These are phyloP conservation scores for Leptonema lineaticorne DNA, from an alignment of 1,140 invertebrate species.

Conservation along the genomic window DNA sequence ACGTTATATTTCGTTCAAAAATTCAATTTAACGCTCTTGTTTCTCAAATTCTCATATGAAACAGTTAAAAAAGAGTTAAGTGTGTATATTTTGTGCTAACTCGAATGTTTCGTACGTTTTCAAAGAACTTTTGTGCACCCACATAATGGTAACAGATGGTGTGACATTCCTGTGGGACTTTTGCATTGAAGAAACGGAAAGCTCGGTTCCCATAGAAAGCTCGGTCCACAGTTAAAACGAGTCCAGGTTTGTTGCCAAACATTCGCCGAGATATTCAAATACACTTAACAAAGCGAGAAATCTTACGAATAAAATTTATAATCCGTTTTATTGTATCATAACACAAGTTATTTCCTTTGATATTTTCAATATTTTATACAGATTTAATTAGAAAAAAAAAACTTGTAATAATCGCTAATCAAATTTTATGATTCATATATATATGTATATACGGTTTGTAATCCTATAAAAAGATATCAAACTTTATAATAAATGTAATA, in stretches of 20 bases:
- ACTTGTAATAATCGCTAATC: background rate
- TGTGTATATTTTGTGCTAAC: too few relatives aligned
- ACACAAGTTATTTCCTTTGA: background rate
- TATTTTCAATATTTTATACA: background rate
- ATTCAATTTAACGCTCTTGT: too few relatives aligned
- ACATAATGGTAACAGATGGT: slow-evolving; percentile 26
- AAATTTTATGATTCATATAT: background rate
- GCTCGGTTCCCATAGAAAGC: slow-evolving; percentile 17
- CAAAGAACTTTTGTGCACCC: background rate
- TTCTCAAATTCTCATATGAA: too few relatives aligned
- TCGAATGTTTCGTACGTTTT: background rate
- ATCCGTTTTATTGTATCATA: background rate
- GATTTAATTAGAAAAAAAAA: background rate
- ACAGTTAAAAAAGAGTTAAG: too few relatives aligned
- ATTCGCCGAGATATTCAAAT: background rate
- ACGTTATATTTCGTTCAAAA: too few relatives aligned
- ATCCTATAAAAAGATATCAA: too few relatives aligned
- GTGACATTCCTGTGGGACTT: slow-evolving; percentile 19
- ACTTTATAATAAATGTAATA: too few relatives aligned
- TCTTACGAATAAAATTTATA: background rate
- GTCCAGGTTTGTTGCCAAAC: slow-evolving; percentile 16
- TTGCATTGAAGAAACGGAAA: background rate
- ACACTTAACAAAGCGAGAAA: background rate
- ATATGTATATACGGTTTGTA: background rate
- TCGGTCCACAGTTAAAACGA: slow-evolving; percentile 24